Conservation (phyloP, 2,113 vertebrate species). For the Hippoglossus stenolepis region DNA sequence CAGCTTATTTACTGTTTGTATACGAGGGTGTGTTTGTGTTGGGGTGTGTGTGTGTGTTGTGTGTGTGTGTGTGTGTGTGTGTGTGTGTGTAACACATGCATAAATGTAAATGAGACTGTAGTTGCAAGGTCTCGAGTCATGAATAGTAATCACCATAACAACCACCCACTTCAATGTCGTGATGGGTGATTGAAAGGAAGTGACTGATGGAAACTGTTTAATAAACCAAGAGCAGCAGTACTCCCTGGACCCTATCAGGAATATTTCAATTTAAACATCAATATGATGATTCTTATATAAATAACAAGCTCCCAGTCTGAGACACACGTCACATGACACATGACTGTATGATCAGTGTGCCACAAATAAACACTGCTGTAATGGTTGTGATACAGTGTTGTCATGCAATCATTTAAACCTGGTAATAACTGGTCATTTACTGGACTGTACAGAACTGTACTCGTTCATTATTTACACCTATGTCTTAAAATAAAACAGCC, state of each 20-base stretch:
- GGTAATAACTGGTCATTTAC: too few species aligned
- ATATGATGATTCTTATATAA: not conserved
- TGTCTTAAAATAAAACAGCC: too few species aligned
- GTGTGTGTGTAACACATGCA: conserved; percentile 3
- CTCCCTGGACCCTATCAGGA: conserved; percentile 5
- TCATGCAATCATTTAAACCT: too few species aligned
- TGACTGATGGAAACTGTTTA: conserved; percentile 10
- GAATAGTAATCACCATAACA: conserved; percentile 45
- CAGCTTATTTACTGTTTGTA: conserved; percentile 16
- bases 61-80: too few species aligned
- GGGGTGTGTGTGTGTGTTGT: too few species aligned
- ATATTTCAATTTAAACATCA: conserved; percentile 2
- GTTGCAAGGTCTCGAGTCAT: conserved; percentile 45
- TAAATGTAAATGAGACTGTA: conserved; percentile 34
- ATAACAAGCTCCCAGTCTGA: not conserved
- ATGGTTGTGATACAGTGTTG: too few species aligned
- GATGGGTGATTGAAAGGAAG: not conserved
- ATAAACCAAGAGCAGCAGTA: not conserved
- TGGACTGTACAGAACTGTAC: too few species aligned
- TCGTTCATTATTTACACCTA: too few species aligned
- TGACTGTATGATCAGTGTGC: not conserved
- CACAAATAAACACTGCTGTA: not conserved
- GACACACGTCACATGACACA: not conserved
- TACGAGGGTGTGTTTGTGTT: not conserved
- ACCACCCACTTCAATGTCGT: not conserved